phyloP scores from a whole-genome alignment of 2,888 invertebrate genomes.

The Aricia artaxerxes region DNA sequence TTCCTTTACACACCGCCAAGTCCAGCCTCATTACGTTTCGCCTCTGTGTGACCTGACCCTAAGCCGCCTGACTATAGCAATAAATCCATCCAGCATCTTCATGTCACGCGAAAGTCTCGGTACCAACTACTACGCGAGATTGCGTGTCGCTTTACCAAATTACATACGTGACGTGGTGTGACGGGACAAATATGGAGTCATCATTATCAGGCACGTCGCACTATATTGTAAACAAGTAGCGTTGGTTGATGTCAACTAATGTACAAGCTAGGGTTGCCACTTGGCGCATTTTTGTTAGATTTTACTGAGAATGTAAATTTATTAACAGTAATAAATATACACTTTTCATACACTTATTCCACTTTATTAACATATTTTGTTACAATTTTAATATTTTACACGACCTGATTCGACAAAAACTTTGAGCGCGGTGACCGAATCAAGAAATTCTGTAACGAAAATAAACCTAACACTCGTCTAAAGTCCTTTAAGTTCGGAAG shows the following conservation, averaged over 20 bases:
- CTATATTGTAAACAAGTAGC: slow-evolving; percentile 48
- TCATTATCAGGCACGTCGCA: slow-evolving; percentile 33
- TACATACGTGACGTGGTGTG: slow-evolving; percentile 22
- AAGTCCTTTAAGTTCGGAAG: too few species aligned
- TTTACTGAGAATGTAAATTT: not conserved
- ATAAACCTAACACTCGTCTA: too few species aligned
- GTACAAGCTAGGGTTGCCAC: slow-evolving; percentile 40
- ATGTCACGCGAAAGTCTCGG: not conserved
- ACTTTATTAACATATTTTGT: too few species aligned
- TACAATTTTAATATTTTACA: too few species aligned
- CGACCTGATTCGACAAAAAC: too few species aligned
- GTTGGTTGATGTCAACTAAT: slow-evolving; percentile 54
- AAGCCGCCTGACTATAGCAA: not conserved
- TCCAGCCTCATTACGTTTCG: too few species aligned
- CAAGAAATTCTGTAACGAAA: too few species aligned
- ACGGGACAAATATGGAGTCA: slow-evolving; percentile 30
- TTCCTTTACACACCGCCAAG: too few species aligned
- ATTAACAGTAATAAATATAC: too few species aligned
- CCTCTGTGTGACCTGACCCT: too few species aligned
- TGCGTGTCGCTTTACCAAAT: not conserved
- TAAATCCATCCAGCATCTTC: not conserved
- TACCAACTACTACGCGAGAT: not conserved
- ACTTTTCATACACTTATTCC: too few species aligned
- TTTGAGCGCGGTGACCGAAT: too few species aligned
- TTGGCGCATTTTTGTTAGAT: not conserved